Base-by-base conservation (phyloP, 2,888 invertebrate species). In the Ophonus ardosiacus region DNA sequence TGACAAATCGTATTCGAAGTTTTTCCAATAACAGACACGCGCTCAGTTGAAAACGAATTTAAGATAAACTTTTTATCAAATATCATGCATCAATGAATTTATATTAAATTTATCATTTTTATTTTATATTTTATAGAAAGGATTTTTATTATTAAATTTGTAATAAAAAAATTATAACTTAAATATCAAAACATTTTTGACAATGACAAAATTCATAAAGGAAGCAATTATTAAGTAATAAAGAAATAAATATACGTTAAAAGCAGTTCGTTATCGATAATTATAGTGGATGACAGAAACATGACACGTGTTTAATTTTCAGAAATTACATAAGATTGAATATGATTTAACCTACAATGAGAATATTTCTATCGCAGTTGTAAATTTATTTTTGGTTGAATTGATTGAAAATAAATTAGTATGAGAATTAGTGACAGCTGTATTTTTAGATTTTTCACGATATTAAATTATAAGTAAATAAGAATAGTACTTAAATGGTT, bases 301-400 rank as follows among this genome's bases (percentile, higher is more conserved):
- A 38, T 68, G 68, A 68, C 68, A 38, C 38, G 15, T 40, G 31
- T 15, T 68, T 68, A 68, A 68, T 68, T 68, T 68, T 68, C 38
- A 21, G 68, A 15, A 57, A 78, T 78, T 78, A n/a, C n/a, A n/a
- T n/a, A 78, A 78, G 78, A 78, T 78, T 7, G 24, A 57, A 57
- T 51, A 57, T 57, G 76, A 51, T 76, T 21, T 31, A 13, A 51
- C n/a, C 76, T 21, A 56, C 76, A 76, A 56, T 21, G 76, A 38
- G 56, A 76, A 76, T 76, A 56, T 24, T 56, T 76, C 15, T 43
- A 56, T 51, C 51, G n/a, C 18, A 13, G 13, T n/a, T 78, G 78
- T 57, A 15, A 78, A 38, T 38, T 68, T 38, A 38, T 68, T 15
- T 68, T 68, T 38, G n/a, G 68, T 15, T 68, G 38, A 10, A 13